Percentiles rank a stretch among this genome's conserved stretches.
Conservation (phyloP, 2,797 vertebrate genomes). For the Catharus ustulatus region DNA sequence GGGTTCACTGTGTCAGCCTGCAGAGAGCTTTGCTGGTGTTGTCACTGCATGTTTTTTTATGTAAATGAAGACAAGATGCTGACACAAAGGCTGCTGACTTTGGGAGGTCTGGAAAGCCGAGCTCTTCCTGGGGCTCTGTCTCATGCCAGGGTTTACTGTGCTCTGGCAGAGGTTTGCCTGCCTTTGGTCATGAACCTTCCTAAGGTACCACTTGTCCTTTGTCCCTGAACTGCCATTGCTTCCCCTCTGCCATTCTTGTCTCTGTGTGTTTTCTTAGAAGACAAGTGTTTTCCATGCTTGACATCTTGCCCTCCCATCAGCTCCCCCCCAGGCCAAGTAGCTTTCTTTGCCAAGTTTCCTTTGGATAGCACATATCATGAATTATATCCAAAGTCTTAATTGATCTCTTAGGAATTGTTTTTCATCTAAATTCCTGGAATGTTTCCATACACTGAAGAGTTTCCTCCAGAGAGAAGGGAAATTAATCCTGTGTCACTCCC, state of each 20-base stretch:
- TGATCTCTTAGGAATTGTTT: constrained; percentile 29
- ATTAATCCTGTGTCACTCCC: not conserved
- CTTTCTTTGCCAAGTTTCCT: not conserved
- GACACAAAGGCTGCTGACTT: not conserved
- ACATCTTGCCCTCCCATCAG: not conserved
- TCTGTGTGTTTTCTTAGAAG: not conserved
- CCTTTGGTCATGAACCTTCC: not conserved
- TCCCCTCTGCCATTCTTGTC: not conserved
- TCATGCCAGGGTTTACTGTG: not conserved
- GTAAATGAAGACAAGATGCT: not conserved
- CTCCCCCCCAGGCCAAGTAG: not conserved
- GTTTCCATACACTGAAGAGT: not conserved
- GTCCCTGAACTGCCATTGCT: not conserved
- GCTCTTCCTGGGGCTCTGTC: not conserved
- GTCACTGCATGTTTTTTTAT: not conserved
- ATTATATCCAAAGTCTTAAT: not conserved
- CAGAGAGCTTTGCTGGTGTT: not conserved
- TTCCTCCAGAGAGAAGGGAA: not conserved
- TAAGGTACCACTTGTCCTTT: not conserved
- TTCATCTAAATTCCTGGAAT: constrained; percentile 23
- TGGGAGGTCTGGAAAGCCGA: not conserved
- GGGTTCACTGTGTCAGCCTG: not conserved
- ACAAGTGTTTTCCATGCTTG: not conserved
- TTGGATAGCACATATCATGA: not conserved
- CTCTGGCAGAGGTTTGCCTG: not conserved